A percentile compares a stretch with the other conserved stretches of the same genome.
Conservation (phyloP, 2,888 invertebrate genomes). For the Gari tellinella region DNA sequence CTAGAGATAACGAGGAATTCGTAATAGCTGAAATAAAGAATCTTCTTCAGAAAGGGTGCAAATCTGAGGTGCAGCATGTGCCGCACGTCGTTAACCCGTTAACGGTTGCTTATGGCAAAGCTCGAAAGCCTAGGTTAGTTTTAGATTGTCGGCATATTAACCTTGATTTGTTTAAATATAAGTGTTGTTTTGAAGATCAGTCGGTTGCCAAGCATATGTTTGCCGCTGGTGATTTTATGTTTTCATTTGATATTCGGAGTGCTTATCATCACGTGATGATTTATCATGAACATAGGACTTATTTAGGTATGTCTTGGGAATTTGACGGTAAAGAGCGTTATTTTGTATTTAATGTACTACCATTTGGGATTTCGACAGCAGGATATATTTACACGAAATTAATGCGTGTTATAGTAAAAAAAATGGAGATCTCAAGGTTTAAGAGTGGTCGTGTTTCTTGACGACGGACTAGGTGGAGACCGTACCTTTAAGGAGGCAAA, state of each 20-base stretch:
- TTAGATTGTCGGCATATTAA: slow-evolving; percentile 41
- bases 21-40: slow-evolving; percentile 17
- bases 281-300: slow-evolving; percentile 15
- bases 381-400: slow-evolving; percentile 53
- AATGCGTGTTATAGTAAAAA: slow-evolving; percentile 27
- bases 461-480: slow-evolving; percentile 25
- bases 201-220: slow-evolving; percentile 13
- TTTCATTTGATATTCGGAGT: slow-evolving; percentile 15
- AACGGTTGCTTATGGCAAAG: slow-evolving; percentile 27
- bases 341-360: slow-evolving; percentile 51
- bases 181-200: slow-evolving; percentile 26
- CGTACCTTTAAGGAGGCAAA: background rate
- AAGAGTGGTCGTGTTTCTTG: slow-evolving; percentile 48
- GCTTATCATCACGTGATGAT: slow-evolving; percentile 33
- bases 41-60: slow-evolving; percentile 18
- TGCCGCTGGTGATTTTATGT: too few relatives aligned
- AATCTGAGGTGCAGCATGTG: slow-evolving; percentile 1
- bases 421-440: slow-evolving; percentile 34
- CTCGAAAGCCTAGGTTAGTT: slow-evolving; percentile 22
- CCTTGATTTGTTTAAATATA: slow-evolving; percentile 21
- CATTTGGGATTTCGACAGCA: slow-evolving; percentile 48
- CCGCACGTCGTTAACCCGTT: slow-evolving; percentile 32
- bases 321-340: slow-evolving; percentile 4
- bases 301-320: slow-evolving; percentile 25
- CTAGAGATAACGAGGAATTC: slow-evolving; percentile 17